phyloP scores from a whole-genome alignment of 2,888 invertebrate species.

The Himalopsyche japonica region DNA sequence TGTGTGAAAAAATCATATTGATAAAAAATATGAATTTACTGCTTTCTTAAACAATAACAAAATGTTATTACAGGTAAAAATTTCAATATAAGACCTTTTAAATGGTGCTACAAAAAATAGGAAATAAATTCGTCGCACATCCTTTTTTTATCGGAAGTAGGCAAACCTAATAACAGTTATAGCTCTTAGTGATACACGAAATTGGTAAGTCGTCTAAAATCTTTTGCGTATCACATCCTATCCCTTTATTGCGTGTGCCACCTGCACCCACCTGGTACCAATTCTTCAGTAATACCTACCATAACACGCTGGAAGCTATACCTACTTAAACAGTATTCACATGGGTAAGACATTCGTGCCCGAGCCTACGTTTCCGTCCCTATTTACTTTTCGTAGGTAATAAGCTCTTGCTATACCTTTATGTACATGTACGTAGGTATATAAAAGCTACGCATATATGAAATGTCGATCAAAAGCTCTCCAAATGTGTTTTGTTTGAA shows the following conservation, averaged over 20 bases:
- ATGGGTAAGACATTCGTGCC: not conserved
- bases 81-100: no score
- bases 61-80: no score
- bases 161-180: not conserved
- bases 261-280: not conserved
- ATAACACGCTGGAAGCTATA: not conserved
- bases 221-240: not conserved
- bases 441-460: not conserved
- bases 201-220: not conserved
- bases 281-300: not conserved
- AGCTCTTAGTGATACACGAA: not conserved
- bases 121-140: not conserved
- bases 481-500: not conserved
- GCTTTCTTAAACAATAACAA: no score
- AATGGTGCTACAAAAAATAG: not conserved
- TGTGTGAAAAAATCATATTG: no score
- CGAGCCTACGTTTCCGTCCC: not conserved
- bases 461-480: not conserved
- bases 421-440: not conserved
- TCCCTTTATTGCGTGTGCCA: not conserved
- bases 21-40: no score
- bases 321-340: not conserved
- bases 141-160: not conserved
- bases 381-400: not conserved
- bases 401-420: not conserved